phyloP scores from a whole-genome alignment of 2,113 vertebrate genomes.

The Bubalus kerabau region DNA sequence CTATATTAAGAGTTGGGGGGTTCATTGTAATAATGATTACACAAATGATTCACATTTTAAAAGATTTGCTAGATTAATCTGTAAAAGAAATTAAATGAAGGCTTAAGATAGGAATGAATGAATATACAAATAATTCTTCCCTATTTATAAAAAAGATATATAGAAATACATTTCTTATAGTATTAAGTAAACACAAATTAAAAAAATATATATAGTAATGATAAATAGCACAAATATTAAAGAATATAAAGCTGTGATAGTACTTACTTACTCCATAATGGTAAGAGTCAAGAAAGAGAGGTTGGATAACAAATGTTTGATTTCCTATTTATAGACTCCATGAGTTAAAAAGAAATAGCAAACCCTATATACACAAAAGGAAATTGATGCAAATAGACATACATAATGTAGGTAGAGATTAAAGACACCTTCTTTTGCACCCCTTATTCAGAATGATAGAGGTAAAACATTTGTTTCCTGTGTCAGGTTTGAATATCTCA shows the following conservation, averaged over 20 bases:
- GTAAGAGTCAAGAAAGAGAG: background rate
- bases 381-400: background rate
- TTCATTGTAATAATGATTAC: background rate
- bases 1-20: background rate
- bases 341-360: background rate
- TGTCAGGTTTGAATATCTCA: background rate
- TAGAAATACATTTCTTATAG: background rate
- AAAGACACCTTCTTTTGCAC: background rate
- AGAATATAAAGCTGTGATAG: background rate
- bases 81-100: background rate
- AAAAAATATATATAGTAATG: background rate
- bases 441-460: background rate
- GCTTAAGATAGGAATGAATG: background rate
- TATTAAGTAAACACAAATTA: background rate
- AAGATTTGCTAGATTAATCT: background rate
- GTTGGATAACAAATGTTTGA: background rate
- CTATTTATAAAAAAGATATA: background rate
- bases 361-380: background rate
- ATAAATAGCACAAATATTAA: background rate
- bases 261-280: background rate
- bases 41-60: background rate
- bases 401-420: background rate
- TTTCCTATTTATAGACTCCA: background rate
- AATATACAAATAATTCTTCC: background rate
- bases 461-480: background rate